Base-by-base conservation (phyloP, 1,140 invertebrate species). In the Drusus annulatus region DNA sequence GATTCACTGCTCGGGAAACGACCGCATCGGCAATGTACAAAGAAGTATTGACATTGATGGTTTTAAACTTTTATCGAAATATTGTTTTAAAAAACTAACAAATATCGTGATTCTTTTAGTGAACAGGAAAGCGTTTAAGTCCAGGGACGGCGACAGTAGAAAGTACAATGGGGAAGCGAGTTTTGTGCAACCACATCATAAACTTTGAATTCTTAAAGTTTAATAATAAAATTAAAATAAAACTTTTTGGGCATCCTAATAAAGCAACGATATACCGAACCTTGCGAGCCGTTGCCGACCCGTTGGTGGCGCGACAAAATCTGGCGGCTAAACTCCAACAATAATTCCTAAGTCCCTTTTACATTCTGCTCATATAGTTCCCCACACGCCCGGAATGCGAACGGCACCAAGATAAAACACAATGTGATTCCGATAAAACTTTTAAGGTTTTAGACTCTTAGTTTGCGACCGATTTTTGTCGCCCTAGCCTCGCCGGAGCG, bases 371-470 rank as follows among this genome's bases (percentile, higher is more conserved):
- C 71, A 25, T 74, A 76, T 21, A 54, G 69, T 74, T 28, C 51
- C 51, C 52, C 69, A 74, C 69, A 54, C 69, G 69, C 17, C 13
- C 25, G 36, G 28, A 17, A 69, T 69, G 65, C 36, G 65, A 69
- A 16, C 69, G 51, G 69, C 15, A 56, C 19, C 69, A 56, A 69
- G 69, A 74, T 74, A 74, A 74, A 74, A 74, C 52, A 74, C 69
- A 74, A 74, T 74, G 69, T 54, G 52, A 74, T 74, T 19, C 52
- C 69, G 69, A 74, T 74, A 74, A 74, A 74, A 74, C 50, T 74
- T 74, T 74, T 74, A 54, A 54, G 69, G 50, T 73, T 73, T 73
- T 73, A 51, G 21, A 56, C 50, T 17, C 50, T 23, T 19, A 21
- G 50, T 56, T 56, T 54, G 51, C 69, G 50, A 74, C 50, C 50